These are phyloP conservation scores for Eidolon dupreanum DNA, from an alignment of 2,797 vertebrate species.

Conservation along the genomic window DNA sequence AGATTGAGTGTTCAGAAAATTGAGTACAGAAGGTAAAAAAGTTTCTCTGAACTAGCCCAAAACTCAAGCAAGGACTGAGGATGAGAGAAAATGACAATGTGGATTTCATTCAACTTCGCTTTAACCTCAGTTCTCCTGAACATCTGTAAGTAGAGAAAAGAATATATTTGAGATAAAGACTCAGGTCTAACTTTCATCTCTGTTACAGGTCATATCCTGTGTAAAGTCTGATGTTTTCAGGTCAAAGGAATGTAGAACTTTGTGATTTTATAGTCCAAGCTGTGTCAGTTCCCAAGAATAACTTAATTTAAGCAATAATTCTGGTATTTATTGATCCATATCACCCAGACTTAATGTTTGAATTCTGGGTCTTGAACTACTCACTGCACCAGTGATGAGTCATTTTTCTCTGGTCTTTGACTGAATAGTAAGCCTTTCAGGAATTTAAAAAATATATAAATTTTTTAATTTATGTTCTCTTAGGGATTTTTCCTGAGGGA, in stretches of 20 bases:
- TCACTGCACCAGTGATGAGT: not conserved
- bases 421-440: not conserved
- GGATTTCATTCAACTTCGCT: not conserved
- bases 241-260: not conserved
- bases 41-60: not conserved
- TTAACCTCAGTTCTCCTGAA: not conserved
- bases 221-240: not conserved
- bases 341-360: not conserved
- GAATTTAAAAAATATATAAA: not conserved
- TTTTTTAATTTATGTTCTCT: not conserved
- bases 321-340: not conserved
- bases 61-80: not conserved
- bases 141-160: not conserved
- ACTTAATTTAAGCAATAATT: slow-evolving; percentile 11
- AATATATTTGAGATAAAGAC: not conserved
- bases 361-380: not conserved
- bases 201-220: not conserved
- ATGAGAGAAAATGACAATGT: not conserved
- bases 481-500: not conserved
- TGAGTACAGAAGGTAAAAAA: not conserved
- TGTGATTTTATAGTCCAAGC: not conserved
- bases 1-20: not conserved
- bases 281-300: not conserved
- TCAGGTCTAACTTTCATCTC: not conserved
- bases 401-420: not conserved